Percentiles rank a stretch among this genome's conserved stretches.
Evolutionary conservation across 1,140 invertebrate species (phyloP).

Genomic region (Atopsyche davidsoni): DNA sequence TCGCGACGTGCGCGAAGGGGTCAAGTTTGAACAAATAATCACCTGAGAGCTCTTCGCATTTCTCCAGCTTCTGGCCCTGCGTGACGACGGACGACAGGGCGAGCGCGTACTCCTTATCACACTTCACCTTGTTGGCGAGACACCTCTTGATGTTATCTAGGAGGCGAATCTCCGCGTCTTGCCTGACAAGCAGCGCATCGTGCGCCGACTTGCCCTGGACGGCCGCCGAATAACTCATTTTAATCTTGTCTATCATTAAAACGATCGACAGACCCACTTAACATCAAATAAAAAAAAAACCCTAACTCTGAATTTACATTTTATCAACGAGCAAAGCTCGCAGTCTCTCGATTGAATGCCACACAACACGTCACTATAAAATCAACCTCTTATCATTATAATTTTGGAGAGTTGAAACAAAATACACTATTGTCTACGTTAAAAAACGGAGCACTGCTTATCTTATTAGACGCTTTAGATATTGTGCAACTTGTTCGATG

Average conservation of each 20-base stretch:
- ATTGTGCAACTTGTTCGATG: neutral
- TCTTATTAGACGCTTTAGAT: neutral
- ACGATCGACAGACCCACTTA: too few relatives aligned
- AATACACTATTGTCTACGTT: neutral
- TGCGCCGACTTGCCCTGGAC: slow-evolving; percentile 76
- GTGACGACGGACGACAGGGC: slow-evolving; percentile 69
- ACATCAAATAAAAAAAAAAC: too few relatives aligned
- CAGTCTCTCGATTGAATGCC: too few relatives aligned
- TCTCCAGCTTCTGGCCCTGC: slow-evolving; percentile 79
- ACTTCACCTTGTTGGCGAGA: slow-evolving; percentile 77
- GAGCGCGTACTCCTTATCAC: slow-evolving; percentile 82
- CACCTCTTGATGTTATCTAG: slow-evolving; percentile 85
- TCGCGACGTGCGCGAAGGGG: neutral
- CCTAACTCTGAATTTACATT: too few relatives aligned
- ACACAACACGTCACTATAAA: neutral
- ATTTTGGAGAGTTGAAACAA: neutral
- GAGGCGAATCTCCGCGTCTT: slow-evolving; percentile 85
- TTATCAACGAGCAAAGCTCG: too few relatives aligned
- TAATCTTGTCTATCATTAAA: too few relatives aligned
- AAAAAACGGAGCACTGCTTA: neutral
- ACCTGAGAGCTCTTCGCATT: slow-evolving; percentile 70
- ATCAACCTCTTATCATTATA: neutral
- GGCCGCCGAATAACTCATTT: slow-evolving; percentile 80
- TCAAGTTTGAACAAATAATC: slow-evolving; percentile 33
- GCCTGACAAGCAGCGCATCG: slow-evolving; percentile 76